Evolutionary conservation across 2,113 vertebrate genomes (phyloP), one percentile per base, ranked within the genome.

Genomic region (Sprattus sprattus): DNA sequence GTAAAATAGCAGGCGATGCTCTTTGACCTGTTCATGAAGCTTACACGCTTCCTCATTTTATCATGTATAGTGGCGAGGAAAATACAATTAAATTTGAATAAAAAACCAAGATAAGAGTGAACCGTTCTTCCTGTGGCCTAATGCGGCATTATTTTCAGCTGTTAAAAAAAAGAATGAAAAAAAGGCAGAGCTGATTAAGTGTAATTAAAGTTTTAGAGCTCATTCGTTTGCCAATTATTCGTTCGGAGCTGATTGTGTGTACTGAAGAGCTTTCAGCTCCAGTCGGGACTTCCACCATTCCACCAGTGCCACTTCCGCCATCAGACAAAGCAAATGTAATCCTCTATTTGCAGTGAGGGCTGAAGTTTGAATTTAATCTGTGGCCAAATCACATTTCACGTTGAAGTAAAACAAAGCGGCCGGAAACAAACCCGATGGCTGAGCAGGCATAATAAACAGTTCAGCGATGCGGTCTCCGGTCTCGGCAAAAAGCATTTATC

Each of bases 401-500:
- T 91, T 90, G 91, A 78, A 91, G 90, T 85, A 85, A 90, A 92
- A 91, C 46, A 88, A 86, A 92, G 91, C 87, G 87, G 87, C 11
- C 81, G 85, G 86, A 71, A 91, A 91, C 88, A 90, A 90, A 92
- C 89, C 89, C 89, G 90, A 90, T 86, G 87, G 89, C 86, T 25
- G 71, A 87, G 89, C 84, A 47, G 87, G 87, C 84, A 82, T 54
- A 85, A 91, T 93, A 89, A 94, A 93, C 91, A 91, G 92, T 92
- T 92, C 92, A 92, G 52, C 81, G 84, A 78, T 13, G 2, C 46
- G 1, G 39, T 32, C 49, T 28, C 86, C 46, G 16, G 82, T 87
- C 25, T 88, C 90, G 86, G 88, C 92, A 85, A 93, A 91, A 89
- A 85, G 86, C 83, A 54, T 93, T 93, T 91, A 93, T 92, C 89